Evolutionary conservation across 2,113 vertebrate genomes (phyloP).

Genomic region (Tachysurus vachellii): DNA sequence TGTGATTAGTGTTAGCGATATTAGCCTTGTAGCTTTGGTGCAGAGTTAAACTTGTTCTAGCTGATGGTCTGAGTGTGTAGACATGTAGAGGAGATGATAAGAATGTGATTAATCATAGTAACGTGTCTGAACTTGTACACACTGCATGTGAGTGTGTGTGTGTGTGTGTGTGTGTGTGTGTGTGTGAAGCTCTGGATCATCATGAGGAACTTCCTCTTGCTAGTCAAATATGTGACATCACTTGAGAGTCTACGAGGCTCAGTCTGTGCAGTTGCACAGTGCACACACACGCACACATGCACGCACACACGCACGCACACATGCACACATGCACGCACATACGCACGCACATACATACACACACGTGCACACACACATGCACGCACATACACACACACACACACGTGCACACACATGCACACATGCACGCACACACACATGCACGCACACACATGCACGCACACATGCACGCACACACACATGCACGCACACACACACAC

Average conservation of each 20-base stretch:
- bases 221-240: background rate
- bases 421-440: too few species aligned
- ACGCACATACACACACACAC: too few species aligned
- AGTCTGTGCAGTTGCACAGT: too few species aligned
- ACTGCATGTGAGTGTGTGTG: background rate
- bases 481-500: too few species aligned
- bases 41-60: background rate
- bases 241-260: background rate
- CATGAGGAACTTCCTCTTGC: background rate
- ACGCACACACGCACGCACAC: background rate
- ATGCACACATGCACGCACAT: background rate
- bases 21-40: background rate
- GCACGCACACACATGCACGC: too few species aligned
- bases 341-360: background rate
- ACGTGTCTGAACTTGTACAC: background rate
- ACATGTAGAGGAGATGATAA: background rate
- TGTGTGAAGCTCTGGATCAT: background rate
- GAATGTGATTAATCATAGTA: constrained; percentile 17
- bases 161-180: background rate
- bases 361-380: too few species aligned
- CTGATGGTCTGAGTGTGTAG: background rate
- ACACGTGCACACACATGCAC: too few species aligned
- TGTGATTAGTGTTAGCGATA: background rate
- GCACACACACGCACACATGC: background rate
- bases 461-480: too few species aligned